Base-by-base conservation (phyloP, 2,797 vertebrate genomes). In the Schizopygopsis pylzovi region DNA sequence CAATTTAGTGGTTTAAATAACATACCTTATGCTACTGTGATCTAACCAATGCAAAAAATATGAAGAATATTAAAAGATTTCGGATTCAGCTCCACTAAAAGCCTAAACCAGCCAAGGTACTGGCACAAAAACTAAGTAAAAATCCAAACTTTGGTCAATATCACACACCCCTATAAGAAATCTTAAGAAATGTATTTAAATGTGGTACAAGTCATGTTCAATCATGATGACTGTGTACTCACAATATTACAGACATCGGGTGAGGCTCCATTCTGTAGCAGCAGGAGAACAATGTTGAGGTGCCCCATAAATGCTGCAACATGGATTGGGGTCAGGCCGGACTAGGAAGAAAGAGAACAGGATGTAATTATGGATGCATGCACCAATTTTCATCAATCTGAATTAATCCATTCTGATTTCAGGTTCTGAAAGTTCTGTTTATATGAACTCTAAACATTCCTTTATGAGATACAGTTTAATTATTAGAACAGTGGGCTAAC, bases 261-360 rank as follows among this genome's bases (percentile, higher is more conserved):
- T 89, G 98, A 99, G 59, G 98, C 98, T 94, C 98, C 98, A 71
- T 97, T 99, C 95, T 99, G 98, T 91, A 99, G 97, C 93, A 99
- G 95, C 39, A 99, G 96, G 82, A 99, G 96, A 90, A 99, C 98
- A 88, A 99, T 99, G 95, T 98, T 99, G 94, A 99, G 96, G 95
- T 99, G 98, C 90, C 98, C 98, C 98, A 99, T 99, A 95, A 99
- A 99, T 85, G 98, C 98, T 89, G 97, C 93, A 91, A 99, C 98
- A 3, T 99, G 98, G 95, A 98, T 98, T 91, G 98, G 98, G 84
- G 98, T 99, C 94, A 99, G 96, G 91, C 98, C 98, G 90, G 98
- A 99, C 98, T 99, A 41, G 28, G n/a, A 20, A 81, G 6, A 47
- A 20, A 77, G 43, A 72, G 18, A 37, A 33, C 16, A n/a, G 7